Percentiles rank a stretch among this genome's conserved stretches.
These are phyloP conservation scores for Nemotelus nigrinus DNA, from an alignment of 2,888 invertebrate species.

Conservation along the genomic window DNA sequence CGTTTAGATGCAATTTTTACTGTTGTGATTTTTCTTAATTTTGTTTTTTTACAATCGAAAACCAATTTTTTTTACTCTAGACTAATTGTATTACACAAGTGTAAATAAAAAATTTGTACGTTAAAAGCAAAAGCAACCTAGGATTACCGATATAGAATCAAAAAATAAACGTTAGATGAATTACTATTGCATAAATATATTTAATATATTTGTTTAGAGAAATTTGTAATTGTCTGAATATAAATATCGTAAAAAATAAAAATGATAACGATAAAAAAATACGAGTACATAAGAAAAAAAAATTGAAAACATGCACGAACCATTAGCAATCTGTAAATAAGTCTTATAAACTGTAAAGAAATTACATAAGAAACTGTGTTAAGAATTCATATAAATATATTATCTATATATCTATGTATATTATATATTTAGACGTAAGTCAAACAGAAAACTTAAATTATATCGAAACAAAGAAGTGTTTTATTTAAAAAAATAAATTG, in stretches of 20 bases:
- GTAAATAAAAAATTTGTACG: slow-evolving; percentile 36
- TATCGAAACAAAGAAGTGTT: slow-evolving; percentile 3
- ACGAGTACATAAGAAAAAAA: background rate
- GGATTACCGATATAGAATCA: slow-evolving; percentile 11
- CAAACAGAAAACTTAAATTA: slow-evolving; percentile 37
- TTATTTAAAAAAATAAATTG: slow-evolving; percentile 21
- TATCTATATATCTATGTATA: slow-evolving; percentile 15
- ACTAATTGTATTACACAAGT: slow-evolving; percentile 16
- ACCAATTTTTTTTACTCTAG: slow-evolving; percentile 31
- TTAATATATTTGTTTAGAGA: slow-evolving; percentile 36
- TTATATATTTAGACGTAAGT: slow-evolving; percentile 13
- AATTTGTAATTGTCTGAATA: slow-evolving; percentile 20
- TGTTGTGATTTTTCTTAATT: slow-evolving; percentile 44
- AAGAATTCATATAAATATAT: slow-evolving; percentile 31
- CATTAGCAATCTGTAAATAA: slow-evolving; percentile 12
- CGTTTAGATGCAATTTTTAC: slow-evolving; percentile 42
- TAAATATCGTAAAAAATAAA: slow-evolving; percentile 5
- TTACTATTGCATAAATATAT: slow-evolving; percentile 32
- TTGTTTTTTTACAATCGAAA: slow-evolving; percentile 32
- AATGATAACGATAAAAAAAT: slow-evolving; percentile 10
- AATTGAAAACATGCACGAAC: slow-evolving; percentile 5
- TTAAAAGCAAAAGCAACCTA: slow-evolving; percentile 20
- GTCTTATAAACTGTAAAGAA: slow-evolving; percentile 34
- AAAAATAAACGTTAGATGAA: slow-evolving; percentile 39
- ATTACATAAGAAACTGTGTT: slow-evolving; percentile 34